phyloP scores from a whole-genome alignment of 2,888 invertebrate genomes.

The Druceiella hillmani region DNA sequence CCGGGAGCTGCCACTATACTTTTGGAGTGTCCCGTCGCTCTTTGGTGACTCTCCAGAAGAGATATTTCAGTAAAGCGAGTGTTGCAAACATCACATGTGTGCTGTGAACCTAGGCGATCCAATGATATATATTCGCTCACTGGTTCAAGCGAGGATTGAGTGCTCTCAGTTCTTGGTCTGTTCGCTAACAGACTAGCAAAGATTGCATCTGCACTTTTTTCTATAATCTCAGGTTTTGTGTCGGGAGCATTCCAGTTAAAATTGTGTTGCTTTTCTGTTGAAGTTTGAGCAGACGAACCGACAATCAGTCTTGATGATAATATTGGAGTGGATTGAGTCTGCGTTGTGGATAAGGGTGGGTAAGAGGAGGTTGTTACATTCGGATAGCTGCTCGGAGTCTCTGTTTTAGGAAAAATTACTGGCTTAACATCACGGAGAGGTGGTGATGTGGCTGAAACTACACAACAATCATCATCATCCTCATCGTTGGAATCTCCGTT shows the following conservation, averaged over 20 bases:
- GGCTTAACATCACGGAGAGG: conserved; percentile 43
- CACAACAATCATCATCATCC: conserved; percentile 48
- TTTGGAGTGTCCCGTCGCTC: conserved; percentile 52
- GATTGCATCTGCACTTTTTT: conserved; percentile 46
- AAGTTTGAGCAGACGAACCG: too few species aligned
- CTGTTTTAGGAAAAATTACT: conserved; percentile 35
- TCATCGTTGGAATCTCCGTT: conserved; percentile 48
- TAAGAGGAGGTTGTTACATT: conserved; percentile 25
- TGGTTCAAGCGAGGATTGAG: conserved; percentile 33
- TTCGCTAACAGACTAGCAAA: conserved; percentile 42
- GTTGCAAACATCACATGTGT: conserved; percentile 56
- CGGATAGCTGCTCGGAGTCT: conserved; percentile 22
- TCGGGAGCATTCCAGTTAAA: conserved; percentile 49
- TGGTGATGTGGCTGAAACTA: conserved; percentile 44
- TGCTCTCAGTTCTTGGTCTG: conserved; percentile 37
- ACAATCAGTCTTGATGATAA: too few species aligned
- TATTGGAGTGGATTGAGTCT: too few species aligned
- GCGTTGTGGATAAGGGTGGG: too few species aligned
- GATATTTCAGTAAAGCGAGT: conserved; percentile 53
- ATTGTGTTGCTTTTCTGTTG: conserved; percentile 44
- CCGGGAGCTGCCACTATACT: conserved; percentile 30
- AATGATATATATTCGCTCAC: conserved; percentile 60
- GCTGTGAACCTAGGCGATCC: conserved; percentile 55
- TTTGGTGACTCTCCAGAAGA: conserved; percentile 49
- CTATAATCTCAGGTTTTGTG: conserved; percentile 41